A percentile compares a stretch with the other conserved stretches of the same genome.
These are phyloP conservation scores for Cantharis rustica DNA, from an alignment of 2,888 invertebrate species.

Conservation along the genomic window DNA sequence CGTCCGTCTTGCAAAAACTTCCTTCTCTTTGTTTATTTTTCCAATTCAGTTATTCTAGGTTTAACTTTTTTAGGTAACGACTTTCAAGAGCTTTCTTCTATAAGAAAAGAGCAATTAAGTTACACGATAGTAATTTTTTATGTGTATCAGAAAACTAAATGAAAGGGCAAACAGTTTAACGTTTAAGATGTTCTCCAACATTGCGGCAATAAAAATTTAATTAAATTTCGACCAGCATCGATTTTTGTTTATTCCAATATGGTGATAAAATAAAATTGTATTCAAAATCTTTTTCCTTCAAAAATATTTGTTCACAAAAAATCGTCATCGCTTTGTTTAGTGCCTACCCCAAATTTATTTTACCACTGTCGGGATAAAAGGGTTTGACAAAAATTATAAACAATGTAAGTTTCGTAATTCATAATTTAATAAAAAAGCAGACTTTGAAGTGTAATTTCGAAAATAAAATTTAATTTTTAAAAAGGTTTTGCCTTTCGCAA, in stretches of 20 bases:
- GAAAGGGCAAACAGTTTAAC: background rate
- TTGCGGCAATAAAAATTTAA: slow-evolving; percentile 8
- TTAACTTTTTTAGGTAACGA: slow-evolving; percentile 16
- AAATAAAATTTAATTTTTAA: background rate
- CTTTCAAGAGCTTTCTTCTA: slow-evolving; percentile 10
- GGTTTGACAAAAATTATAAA: background rate
- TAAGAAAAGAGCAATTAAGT: slow-evolving; percentile 14
- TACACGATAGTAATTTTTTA: slow-evolving; percentile 10
- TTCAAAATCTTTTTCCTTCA: background rate
- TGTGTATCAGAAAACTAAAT: slow-evolving; percentile 5
- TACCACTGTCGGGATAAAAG: no score
- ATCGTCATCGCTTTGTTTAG: no score
- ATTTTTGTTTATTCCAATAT: slow-evolving; percentile 15
- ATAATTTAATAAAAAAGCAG: no score
- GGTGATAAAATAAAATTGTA: background rate
- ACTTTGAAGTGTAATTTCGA: no score
- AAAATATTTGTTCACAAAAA: background rate
- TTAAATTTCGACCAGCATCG: slow-evolving; percentile 21
- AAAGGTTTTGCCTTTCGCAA: background rate
- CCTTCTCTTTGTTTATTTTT: slow-evolving; percentile 14
- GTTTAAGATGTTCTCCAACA: background rate
- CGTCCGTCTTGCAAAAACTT: background rate
- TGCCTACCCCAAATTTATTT: background rate
- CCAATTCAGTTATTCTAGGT: slow-evolving; percentile 13
- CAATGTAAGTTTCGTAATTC: no score